Evolutionary conservation across 2,797 vertebrate species (phyloP), one percentile per base, ranked within the genome.

Genomic region (Notolabrus celidotus): DNA sequence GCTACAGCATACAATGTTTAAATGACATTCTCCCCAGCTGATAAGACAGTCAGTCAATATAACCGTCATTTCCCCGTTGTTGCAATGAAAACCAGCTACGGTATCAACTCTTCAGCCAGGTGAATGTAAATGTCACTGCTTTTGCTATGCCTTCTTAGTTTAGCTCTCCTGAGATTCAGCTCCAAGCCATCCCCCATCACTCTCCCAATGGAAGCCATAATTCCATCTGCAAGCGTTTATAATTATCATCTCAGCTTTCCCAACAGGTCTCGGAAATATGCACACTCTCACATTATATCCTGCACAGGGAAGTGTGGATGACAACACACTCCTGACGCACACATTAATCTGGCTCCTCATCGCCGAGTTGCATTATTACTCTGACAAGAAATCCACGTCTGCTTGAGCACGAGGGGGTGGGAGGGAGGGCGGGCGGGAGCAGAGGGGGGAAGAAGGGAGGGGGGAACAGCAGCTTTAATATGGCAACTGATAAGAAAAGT

Each of bases 261-360:
- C 41, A 52, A 67, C 67, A 25, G 12, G 29, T 41, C 19, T 20
- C 12, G 43, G 53, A 65, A 74, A 58, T 34, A 41, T 31, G 16
- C 41, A 50, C 31, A 20, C 16, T 15, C 0, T 3, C 25, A 23
- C 19, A n/a, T 52, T 42, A 31, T 76, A 69, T 36, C 66, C 59
- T 62, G 38, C 50, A 34, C 46, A 33, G 43, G 58, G 42, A 82
- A 58, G 53, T 43, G 17, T 41, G 38, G 43, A 62, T 80, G 74
- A 74, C 68, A 83, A 39, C 67, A 39, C 61, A 52, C 74, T 79
- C 82, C 68, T 70, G 72, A 76, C 23, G 42, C 67, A 52, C 36
- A 66, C 65, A 60, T 85, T 88, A 83, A 89, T 86, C 85, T 69
- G 67, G 33, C 65, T 67, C 89, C 83, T 88, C 77, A 82, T 89